Evolutionary conservation across 2,888 invertebrate species (phyloP).

Genomic region (Nebria brevicollis): DNA sequence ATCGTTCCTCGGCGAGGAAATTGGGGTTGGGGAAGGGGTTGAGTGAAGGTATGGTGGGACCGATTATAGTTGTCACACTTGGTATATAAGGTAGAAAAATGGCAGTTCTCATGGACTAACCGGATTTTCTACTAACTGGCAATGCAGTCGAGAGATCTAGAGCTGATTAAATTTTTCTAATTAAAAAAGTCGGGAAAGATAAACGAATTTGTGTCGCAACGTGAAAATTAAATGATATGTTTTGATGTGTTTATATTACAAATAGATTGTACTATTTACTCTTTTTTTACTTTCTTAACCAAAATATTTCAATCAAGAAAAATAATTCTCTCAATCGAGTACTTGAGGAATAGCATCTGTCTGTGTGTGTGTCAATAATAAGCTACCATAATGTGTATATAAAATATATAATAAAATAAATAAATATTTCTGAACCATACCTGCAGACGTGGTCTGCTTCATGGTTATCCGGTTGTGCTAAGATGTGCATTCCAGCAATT

Average conservation of each 20-base stretch:
- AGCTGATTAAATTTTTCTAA: not conserved
- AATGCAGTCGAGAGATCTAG: not conserved
- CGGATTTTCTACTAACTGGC: not conserved
- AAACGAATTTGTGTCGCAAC: not conserved
- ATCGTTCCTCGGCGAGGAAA: constrained; percentile 21
- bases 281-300: too few species aligned
- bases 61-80: constrained; percentile 42
- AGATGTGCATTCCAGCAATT: not conserved
- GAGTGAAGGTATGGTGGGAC: not conserved
- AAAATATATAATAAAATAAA: too few species aligned
- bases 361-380: too few species aligned
- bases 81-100: constrained; percentile 15
- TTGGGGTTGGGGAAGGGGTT: not conserved
- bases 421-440: not conserved
- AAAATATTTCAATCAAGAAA: too few species aligned
- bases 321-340: too few species aligned
- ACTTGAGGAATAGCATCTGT: too few species aligned
- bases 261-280: too few species aligned
- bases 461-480: not conserved
- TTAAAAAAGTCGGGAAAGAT: not conserved
- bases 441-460: constrained; percentile 39
- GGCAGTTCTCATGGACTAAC: constrained; percentile 2
- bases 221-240: not conserved
- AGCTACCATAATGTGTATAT: too few species aligned
- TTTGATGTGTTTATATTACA: not conserved